Evolutionary conservation across 2,113 vertebrate species (phyloP).

Genomic region (Spilogale gracilis): DNA sequence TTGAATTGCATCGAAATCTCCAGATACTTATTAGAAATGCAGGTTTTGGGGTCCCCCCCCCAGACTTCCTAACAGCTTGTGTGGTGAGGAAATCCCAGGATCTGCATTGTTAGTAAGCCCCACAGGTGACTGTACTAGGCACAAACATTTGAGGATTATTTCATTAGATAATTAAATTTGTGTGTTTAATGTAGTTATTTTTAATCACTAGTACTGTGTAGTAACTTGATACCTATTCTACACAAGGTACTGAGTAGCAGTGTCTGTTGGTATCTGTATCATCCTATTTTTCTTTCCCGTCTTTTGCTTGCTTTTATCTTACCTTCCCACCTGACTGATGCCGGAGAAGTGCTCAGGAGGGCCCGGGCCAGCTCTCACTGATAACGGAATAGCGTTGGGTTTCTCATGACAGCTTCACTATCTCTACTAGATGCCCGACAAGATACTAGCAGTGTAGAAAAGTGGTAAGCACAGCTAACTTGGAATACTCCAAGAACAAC

Average conservation of each 20-base stretch:
- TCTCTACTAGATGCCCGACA: slow-evolving; percentile 60
- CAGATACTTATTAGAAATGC: background rate
- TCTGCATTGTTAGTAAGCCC: slow-evolving; percentile 7
- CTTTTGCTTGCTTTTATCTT: background rate
- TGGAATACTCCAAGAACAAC: background rate
- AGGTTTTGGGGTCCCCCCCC: background rate
- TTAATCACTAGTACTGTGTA: background rate
- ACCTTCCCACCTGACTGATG: background rate
- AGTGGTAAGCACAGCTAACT: background rate
- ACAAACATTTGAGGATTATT: background rate
- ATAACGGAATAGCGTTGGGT: slow-evolving; percentile 16
- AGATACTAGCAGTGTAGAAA: background rate
- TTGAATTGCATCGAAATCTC: background rate
- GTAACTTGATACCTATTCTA: background rate
- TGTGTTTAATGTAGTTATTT: slow-evolving; percentile 23
- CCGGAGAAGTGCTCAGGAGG: background rate
- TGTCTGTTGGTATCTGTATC: background rate
- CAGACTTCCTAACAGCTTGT: background rate
- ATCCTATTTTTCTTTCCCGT: background rate
- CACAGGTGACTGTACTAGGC: background rate
- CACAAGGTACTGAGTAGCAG: background rate
- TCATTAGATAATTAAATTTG: background rate
- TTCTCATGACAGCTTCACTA: slow-evolving; percentile 66
- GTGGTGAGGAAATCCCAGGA: background rate
- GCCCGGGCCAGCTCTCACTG: slow-evolving; percentile 12